These are phyloP conservation scores for Allolobophora icterica DNA, from an alignment of 2,888 invertebrate species.

Conservation along the genomic window DNA sequence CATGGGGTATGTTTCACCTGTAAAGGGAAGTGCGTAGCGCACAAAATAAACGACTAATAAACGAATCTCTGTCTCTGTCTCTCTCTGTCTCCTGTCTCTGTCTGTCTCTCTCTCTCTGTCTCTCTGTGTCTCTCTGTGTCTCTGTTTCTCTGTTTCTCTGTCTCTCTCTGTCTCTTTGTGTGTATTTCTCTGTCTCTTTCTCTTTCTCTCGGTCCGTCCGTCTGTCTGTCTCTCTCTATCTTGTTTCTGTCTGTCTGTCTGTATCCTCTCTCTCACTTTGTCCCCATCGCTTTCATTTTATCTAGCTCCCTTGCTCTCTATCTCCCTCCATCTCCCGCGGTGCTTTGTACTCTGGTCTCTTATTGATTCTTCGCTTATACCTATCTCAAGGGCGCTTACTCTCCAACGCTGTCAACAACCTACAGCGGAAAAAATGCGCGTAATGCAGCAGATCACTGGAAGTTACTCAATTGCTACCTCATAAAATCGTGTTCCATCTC, in stretches of 20 bases:
- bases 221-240: not conserved
- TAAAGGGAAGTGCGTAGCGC: no score
- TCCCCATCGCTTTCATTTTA: not conserved
- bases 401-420: no score
- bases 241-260: not conserved
- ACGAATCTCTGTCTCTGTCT: not conserved
- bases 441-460: no score
- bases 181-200: not conserved
- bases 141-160: not conserved
- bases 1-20: no score
- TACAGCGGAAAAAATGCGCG: no score
- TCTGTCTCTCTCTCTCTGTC: not conserved
- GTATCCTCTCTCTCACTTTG: not conserved
- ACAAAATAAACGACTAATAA: not conserved
- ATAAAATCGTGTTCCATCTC: no score
- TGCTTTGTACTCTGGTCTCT: not conserved
- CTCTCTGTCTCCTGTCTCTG: not conserved
- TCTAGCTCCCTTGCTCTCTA: not conserved
- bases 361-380: no score
- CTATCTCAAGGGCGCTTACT: no score
- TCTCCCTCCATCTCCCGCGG: not conserved
- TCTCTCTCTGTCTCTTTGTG: not conserved
- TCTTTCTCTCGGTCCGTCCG: no score
- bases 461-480: no score
- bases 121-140: not conserved